These are phyloP conservation scores for Polymixis flavicincta DNA, from an alignment of 2,888 invertebrate species.

Conservation along the genomic window DNA sequence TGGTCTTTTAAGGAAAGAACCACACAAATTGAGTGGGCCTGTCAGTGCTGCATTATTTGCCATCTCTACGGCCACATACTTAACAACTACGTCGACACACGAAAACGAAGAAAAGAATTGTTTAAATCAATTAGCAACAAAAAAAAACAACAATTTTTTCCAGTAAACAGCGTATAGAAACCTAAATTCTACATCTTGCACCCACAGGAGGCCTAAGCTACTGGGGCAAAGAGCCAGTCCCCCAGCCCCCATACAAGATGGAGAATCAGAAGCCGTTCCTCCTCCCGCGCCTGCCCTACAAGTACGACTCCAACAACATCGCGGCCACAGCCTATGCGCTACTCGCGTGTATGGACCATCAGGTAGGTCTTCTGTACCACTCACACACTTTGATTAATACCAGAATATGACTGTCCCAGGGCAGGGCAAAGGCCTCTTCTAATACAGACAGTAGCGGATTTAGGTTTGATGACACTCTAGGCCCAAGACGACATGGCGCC, in stretches of 20 bases:
- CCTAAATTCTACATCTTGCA: neutral
- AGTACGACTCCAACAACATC: constrained; percentile 97
- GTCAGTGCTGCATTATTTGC: too few relatives aligned
- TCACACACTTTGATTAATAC: neutral
- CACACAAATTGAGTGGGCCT: too few relatives aligned
- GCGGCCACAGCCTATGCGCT: constrained; percentile 98
- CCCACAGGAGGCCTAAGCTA: constrained; percentile 94
- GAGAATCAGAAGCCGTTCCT: constrained; percentile 98
- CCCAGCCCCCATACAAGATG: constrained; percentile 95
- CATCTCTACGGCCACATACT: neutral
- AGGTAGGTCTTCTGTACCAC: constrained; percentile 73
- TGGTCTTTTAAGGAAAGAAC: too few relatives aligned
- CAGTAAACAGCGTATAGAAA: neutral
- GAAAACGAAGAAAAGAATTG: neutral
- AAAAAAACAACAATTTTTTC: neutral
- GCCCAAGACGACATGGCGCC: too few relatives aligned
- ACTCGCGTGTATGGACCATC: constrained; percentile 96
- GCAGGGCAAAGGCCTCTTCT: too few relatives aligned
- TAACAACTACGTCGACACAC: neutral
- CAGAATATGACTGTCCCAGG: too few relatives aligned
- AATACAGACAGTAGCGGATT: too few relatives aligned
- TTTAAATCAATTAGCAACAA: neutral
- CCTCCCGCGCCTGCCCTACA: constrained; percentile 96
- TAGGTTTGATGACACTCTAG: too few relatives aligned
- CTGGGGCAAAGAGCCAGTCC: constrained; percentile 95